These are phyloP conservation scores for Leptodactylus fuscus DNA, from an alignment of 2,113 vertebrate genomes.

Conservation along the genomic window DNA sequence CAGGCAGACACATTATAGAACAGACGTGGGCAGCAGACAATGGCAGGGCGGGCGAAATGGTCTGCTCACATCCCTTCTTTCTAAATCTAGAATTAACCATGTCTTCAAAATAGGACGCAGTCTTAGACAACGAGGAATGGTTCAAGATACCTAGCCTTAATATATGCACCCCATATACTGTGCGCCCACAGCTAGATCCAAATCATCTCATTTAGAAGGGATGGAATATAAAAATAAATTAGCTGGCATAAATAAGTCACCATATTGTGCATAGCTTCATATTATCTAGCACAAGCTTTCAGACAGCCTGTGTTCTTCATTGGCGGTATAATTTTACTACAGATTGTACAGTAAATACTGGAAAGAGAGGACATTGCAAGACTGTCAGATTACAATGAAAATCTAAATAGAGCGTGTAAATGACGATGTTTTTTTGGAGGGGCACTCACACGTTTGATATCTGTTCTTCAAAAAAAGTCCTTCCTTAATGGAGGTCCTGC, in stretches of 20 bases:
- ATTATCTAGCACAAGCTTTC: background rate
- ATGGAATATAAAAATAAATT: background rate
- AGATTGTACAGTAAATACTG: constrained; percentile 1
- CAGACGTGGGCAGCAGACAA: constrained; percentile 32
- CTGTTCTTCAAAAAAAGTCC: too few species aligned
- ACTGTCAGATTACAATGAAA: background rate
- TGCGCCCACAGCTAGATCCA: background rate
- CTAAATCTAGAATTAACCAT: background rate
- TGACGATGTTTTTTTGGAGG: too few species aligned
- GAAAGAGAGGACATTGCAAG: background rate
- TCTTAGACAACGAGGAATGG: background rate
- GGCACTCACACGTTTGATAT: too few species aligned
- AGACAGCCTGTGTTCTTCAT: background rate
- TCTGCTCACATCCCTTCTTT: background rate
- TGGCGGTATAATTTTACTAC: constrained; percentile 3
- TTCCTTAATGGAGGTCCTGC: too few species aligned
- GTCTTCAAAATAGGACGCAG: background rate
- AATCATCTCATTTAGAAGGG: background rate
- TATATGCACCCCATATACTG: background rate
- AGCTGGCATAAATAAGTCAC: constrained; percentile 12
- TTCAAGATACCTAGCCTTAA: background rate
- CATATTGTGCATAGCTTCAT: constrained; percentile 3
- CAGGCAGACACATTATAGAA: constrained; percentile 1
- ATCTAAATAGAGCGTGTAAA: background rate
- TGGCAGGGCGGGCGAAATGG: background rate